A percentile compares a stretch with the other conserved stretches of the same genome.
Conservation (phyloP, 2,888 invertebrate genomes). For the Philereme transversata region DNA sequence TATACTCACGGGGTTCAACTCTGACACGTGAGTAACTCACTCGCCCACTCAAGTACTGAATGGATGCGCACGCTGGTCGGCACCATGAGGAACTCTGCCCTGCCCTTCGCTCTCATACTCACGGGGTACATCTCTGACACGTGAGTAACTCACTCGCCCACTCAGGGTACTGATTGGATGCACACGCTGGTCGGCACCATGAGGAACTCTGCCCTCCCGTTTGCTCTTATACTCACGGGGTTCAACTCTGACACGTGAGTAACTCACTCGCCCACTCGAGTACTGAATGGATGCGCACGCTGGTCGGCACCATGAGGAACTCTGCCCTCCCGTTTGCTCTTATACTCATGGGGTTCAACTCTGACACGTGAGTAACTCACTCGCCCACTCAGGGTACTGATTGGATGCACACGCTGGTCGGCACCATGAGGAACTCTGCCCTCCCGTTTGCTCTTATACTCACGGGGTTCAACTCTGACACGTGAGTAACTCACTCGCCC, state of each 20-base stretch:
- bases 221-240: conserved; percentile 88
- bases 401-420: conserved; percentile 90
- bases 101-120: conserved; percentile 87
- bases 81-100: conserved; percentile 88
- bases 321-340: conserved; percentile 88
- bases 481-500: too few species aligned
- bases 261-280: too few species aligned
- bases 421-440: conserved; percentile 88
- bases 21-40: conserved; percentile 73
- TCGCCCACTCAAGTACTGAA: conserved; percentile 64
- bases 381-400: conserved; percentile 51
- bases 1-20: conserved; percentile 87
- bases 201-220: conserved; percentile 88
- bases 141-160: too few species aligned
- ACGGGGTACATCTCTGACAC: conserved; percentile 88
- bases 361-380: conserved; percentile 73
- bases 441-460: conserved; percentile 88
- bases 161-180: conserved; percentile 86
- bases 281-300: conserved; percentile 87
- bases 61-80: conserved; percentile 90
- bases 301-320: conserved; percentile 89
- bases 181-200: conserved; percentile 89
- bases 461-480: conserved; percentile 88
- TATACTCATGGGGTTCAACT: conserved; percentile 87
- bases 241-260: conserved; percentile 84